Conservation (phyloP, 2,113 vertebrate genomes). For the Neotoma lepida region DNA sequence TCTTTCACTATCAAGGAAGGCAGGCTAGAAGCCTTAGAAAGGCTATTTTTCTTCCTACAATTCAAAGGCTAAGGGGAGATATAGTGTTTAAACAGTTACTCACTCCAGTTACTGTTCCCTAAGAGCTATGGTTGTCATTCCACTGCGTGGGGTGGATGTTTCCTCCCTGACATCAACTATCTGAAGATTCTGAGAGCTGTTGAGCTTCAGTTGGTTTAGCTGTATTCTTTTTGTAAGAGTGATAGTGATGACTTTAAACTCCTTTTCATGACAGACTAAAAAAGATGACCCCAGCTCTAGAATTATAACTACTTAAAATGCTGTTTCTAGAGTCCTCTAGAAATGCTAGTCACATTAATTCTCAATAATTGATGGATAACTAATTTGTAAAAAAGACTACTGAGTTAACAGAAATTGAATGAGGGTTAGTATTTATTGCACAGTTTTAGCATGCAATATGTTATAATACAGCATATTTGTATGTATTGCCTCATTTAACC, state of each 20-base stretch:
- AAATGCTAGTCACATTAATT: neutral
- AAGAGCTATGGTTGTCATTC: neutral
- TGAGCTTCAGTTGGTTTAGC: neutral
- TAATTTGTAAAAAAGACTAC: neutral
- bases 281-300: conserved; percentile 1
- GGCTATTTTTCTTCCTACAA: neutral
- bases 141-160: neutral
- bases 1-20: neutral
- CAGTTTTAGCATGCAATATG: neutral
- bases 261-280: neutral
- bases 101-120: neutral
- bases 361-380: neutral
- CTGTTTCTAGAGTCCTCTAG: neutral
- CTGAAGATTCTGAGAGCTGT: neutral
- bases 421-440: neutral
- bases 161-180: neutral
- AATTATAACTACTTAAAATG: neutral
- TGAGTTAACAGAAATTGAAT: neutral
- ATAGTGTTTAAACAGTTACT: neutral
- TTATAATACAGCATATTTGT: neutral
- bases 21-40: neutral
- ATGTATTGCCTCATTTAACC: neutral
- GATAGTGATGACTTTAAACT: neutral
- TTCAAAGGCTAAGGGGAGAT: neutral
- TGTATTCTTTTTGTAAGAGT: neutral